These are phyloP conservation scores for Pterophyllum scalare DNA, from an alignment of 2,113 vertebrate genomes.

Conservation along the genomic window DNA sequence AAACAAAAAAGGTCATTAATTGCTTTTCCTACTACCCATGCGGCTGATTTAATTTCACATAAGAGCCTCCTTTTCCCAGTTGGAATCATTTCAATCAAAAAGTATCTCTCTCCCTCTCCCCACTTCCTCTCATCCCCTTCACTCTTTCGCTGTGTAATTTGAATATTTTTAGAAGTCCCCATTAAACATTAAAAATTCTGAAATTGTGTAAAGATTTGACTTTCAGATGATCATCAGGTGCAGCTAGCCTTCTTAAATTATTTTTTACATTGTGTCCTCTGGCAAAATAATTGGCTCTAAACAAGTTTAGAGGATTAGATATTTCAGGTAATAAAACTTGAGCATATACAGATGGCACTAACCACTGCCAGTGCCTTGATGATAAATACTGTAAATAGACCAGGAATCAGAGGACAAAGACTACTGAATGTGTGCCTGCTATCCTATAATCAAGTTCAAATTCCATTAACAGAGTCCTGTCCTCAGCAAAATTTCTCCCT, in stretches of 20 bases:
- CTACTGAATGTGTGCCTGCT: conserved; percentile 58
- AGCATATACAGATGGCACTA: conserved; percentile 26
- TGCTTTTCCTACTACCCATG: conserved; percentile 50
- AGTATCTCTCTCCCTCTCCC: not conserved
- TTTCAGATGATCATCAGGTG: conserved; percentile 8
- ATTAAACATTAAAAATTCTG: not conserved
- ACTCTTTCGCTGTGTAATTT: not conserved
- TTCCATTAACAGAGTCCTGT: conserved; percentile 78
- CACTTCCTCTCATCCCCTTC: not conserved
- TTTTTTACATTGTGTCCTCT: not conserved
- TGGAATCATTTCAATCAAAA: conserved; percentile 49
- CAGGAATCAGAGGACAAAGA: conserved; percentile 60
- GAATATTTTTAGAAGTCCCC: not conserved
- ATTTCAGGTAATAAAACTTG: conserved; percentile 43
- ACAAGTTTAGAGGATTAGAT: conserved; percentile 27
- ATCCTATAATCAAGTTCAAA: conserved; percentile 80
- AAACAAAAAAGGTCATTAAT: conserved; percentile 59
- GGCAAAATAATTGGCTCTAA: conserved; percentile 14
- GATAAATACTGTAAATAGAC: conserved; percentile 64
- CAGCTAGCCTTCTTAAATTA: not conserved
- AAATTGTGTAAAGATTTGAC: not conserved
- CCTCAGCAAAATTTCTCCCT: conserved; percentile 80
- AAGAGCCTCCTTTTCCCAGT: conserved; percentile 38
- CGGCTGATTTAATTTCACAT: conserved; percentile 54
- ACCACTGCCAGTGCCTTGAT: conserved; percentile 29